Evolutionary conservation across 1,140 invertebrate genomes (phyloP).

Genomic region (Ctenoplectra terminalis): DNA sequence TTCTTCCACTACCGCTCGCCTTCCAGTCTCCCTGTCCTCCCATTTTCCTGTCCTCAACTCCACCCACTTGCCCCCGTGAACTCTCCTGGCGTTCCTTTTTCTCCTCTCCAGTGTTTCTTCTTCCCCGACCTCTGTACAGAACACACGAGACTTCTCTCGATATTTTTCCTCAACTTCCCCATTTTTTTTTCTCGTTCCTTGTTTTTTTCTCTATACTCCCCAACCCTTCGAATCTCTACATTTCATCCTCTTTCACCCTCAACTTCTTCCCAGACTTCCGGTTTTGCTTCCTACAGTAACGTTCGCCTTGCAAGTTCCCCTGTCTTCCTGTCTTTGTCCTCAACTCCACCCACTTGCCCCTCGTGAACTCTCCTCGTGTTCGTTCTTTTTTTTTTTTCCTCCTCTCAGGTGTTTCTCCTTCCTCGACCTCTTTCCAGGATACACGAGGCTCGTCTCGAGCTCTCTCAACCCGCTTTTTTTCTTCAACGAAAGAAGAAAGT

Average conservation of each 20-base stretch:
- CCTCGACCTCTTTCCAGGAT: no score
- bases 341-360: not conserved
- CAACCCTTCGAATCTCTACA: no score
- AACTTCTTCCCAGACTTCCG: no score
- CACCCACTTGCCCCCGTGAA: not conserved
- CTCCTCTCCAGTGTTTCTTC: not conserved
- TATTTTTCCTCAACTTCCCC: no score
- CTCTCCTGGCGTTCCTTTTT: not conserved
- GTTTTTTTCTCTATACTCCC: no score
- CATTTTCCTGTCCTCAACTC: not conserved
- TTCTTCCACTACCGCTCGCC: not conserved
- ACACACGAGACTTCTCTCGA: not conserved
- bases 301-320: not conserved
- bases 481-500: constrained; percentile 3
- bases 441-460: not conserved
- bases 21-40: not conserved
- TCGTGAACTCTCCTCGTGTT: not conserved
- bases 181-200: no score
- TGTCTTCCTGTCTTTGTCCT: not conserved
- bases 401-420: no score
- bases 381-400: no score
- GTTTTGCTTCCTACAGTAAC: not conserved
- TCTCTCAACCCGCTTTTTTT: constrained; percentile 39
- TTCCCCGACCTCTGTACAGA: constrained; percentile 23
- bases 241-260: not conserved